A percentile compares a stretch with the other conserved stretches of the same genome.
phyloP scores from a whole-genome alignment of 2,113 vertebrate genomes.

The Falcunculus frontatus region DNA sequence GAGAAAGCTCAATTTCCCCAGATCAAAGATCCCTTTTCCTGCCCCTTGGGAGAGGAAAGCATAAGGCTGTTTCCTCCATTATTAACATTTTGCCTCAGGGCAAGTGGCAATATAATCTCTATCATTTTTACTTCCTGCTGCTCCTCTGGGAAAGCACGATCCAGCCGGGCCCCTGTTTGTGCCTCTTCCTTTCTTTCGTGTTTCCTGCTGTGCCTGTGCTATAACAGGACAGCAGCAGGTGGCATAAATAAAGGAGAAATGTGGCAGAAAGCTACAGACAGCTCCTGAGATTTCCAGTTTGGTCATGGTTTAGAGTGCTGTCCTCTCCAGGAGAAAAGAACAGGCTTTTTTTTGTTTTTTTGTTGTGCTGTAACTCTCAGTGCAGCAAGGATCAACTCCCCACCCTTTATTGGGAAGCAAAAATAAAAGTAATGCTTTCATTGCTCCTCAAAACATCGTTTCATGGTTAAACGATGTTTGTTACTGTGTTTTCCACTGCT shows the following conservation, averaged over 20 bases:
- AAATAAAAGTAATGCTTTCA: constrained; percentile 37
- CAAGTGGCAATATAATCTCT: constrained; percentile 55
- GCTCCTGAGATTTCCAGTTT: not conserved
- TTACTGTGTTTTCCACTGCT: not conserved
- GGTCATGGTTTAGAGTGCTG: not conserved
- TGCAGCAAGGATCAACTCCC: not conserved
- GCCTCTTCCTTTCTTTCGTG: constrained; percentile 55
- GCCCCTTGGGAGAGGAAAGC: constrained; percentile 12
- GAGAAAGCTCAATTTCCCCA: constrained; percentile 7
- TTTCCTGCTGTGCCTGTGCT: constrained; percentile 45
- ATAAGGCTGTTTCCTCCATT: constrained; percentile 40
- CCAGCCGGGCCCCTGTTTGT: not conserved
- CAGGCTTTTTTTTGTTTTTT: not conserved
- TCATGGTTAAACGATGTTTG: not conserved
- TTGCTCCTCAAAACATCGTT: not conserved
- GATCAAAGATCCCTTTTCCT: constrained; percentile 6
- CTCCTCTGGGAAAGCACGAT: constrained; percentile 50
- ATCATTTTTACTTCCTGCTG: constrained; percentile 45
- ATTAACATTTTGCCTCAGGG: constrained; percentile 61
- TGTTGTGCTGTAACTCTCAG: not conserved
- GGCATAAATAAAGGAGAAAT: not conserved
- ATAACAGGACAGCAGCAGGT: constrained; percentile 39
- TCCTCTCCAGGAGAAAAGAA: not conserved
- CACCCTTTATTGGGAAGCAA: not conserved
- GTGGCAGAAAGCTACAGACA: not conserved